Base-by-base conservation (phyloP, 2,797 vertebrate genomes). In the Percopsis omiscomaycus region DNA sequence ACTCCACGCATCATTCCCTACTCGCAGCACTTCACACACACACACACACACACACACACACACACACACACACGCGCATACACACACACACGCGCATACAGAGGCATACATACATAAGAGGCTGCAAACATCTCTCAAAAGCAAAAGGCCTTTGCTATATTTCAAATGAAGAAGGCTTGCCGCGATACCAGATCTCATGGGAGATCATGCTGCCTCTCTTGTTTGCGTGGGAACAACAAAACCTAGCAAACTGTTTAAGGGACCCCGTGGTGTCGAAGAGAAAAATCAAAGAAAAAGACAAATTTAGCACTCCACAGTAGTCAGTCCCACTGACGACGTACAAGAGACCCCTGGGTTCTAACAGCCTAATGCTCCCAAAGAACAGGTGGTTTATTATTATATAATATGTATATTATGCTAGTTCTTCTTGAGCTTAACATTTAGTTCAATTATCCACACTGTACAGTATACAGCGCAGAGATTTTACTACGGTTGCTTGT, bases 1-100 rank as follows among this genome's bases (percentile, higher is more conserved):
- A 89, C 79, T 87, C 89, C 87, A 91, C 91, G 91, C 89, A 92
- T 92, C 90, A 90, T 89, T 76, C 80, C 77, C 42, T 81, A 83
- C 85, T 83, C 78, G 80, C 70, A 68, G 73, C 73, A 69, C 71
- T 72, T 63, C 73, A 51, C 75, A 66, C 68, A 59, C 47, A 61
- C 61, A 66, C 59, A 64, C 57, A 22, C 49, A 69, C 50, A n/a
- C n/a, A n/a, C n/a, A n/a, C 45, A 60, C 62, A 61, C 56, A 63
- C 58, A 51, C 66, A 59, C 61, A 66, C 61, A 57, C 55, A 14
- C 55, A 15, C 55, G 28, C 55, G 44, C 32, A 57, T n/a, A 57
- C 55, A 57, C 59, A 64, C 57, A 57, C 55, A 14, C 55, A 15
- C 55, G 28, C 55, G 44, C 32, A 57, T n/a, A 57, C 55, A 57